Base-by-base conservation (phyloP, 2,113 vertebrate species). In the Aleadryas rufinucha region DNA sequence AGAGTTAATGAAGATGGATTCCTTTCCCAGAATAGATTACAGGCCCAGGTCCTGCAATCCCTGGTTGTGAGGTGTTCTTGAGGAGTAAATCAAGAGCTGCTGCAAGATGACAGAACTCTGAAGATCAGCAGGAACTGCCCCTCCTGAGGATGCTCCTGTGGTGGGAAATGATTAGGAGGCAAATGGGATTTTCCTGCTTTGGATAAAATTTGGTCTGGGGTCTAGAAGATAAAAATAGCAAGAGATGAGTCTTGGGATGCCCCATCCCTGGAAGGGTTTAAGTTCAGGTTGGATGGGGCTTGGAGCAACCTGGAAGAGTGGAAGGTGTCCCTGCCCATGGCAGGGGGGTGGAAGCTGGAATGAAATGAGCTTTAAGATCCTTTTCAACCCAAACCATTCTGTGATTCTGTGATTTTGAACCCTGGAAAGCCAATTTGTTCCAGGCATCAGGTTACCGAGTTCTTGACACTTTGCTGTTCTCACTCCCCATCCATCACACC, bases 1-100 rank as follows among this genome's bases (percentile, higher is more conserved):
- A 74, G 63, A 88, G 56, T 41, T 94, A 95, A 96, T 77, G 92
- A 96, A 95, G 95, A 96, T 80, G 49, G 74, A 96, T 93, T 87
- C 39, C 54, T 68, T 77, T 24, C 78, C 39, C 42, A 50, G 68
- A 94, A 90, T n/a, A 93, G 76, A 93, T 80, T 76, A 76, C 57
- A 69, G 65, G 18, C 16, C 26, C 54, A 79, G 74, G 74, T 87
- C 84, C 57, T 77, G 49, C 74, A 84, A 3, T n/a, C 81, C 12
- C 50, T 76, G 61, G 19, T 19, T 37, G 33, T 2, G 37, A 79
- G 61, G 61, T 52, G 61, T 7, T 82, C 75, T 23, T 37, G 33
- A 65, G 31, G 19, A 79, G 15, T 72, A 85, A 93, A 84, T 72
- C n/a, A 65, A 7, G 33, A 77, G 23, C 33, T 56, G 39, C 70